phyloP scores from a whole-genome alignment of 1,140 invertebrate species.

The Drosophila nigromelanica region DNA sequence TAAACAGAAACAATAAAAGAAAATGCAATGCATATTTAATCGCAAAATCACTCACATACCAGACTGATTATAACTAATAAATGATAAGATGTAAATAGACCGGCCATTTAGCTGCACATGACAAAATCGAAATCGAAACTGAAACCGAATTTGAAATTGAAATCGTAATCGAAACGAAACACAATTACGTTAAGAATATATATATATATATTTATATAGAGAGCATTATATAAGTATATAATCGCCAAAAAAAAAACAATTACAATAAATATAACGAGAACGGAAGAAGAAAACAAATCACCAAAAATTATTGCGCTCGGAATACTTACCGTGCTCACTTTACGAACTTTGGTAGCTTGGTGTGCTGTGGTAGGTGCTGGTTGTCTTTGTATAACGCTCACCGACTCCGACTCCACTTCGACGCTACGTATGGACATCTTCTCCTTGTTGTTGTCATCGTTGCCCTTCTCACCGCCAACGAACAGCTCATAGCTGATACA shows the following conservation, averaged over 20 bases:
- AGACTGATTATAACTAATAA: slow-evolving; percentile 18
- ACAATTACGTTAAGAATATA: slow-evolving; percentile 29
- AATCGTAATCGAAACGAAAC: slow-evolving; percentile 32
- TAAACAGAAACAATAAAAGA: not conserved
- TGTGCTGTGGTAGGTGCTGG: slow-evolving; percentile 86
- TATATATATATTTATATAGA: slow-evolving; percentile 24
- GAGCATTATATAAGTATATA: slow-evolving; percentile 22
- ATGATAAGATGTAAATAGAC: slow-evolving; percentile 9
- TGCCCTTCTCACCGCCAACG: slow-evolving; percentile 92
- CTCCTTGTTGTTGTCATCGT: slow-evolving; percentile 94
- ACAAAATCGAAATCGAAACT: slow-evolving; percentile 1
- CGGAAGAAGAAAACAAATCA: slow-evolving; percentile 44
- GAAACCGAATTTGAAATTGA: slow-evolving; percentile 16
- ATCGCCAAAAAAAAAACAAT: slow-evolving; percentile 25
- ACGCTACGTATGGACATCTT: slow-evolving; percentile 95
- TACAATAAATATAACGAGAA: slow-evolving; percentile 18
- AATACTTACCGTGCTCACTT: slow-evolving; percentile 95
- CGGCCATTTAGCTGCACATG: slow-evolving; percentile 40
- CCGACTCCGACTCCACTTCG: slow-evolving; percentile 92
- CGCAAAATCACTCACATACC: slow-evolving; percentile 17
- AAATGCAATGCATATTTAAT: slow-evolving; percentile 13
- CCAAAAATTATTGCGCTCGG: slow-evolving; percentile 71
- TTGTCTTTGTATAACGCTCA: slow-evolving; percentile 91
- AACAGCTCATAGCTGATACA: slow-evolving; percentile 95
- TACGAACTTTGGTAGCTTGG: slow-evolving; percentile 89